Evolutionary conservation across 2,888 invertebrate species (phyloP), one percentile per base, ranked within the genome.

Genomic region (Cryptophagus acutangulus): DNA sequence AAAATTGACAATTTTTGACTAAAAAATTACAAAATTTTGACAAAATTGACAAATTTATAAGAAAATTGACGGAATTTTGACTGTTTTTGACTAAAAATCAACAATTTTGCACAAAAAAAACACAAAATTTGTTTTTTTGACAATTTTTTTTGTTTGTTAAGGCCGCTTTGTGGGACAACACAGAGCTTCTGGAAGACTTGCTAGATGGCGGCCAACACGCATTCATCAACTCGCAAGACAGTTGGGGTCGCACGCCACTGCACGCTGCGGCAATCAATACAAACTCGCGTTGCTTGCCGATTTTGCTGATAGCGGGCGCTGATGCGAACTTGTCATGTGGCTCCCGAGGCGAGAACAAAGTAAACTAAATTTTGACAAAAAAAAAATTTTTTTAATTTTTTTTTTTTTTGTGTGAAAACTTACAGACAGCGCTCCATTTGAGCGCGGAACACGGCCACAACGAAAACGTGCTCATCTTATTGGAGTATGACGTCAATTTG

Each of bases 121-220:
- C n/a, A 20, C 24, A 29, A 17, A 33, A 40, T 18, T 40, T 20
- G 3, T 31, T 40, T 24, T 9, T 31, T 40, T n/a, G 15, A 18
- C 17, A 25, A 10, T 17, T 39, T 20, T n/a, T n/a, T 37, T 13
- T 40, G 13, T 38, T 10, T 43, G 33, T 63, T 28, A 51, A 84
- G 81, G 88, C 90, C 9, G 88, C 90, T 0, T 67, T 90, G 10
- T 91, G 91, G 89, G 89, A 90, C 66, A 91, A 91, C 62, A 79
- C 84, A 12, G 90, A 91, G 61, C 73, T 92, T 1, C 71, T 91
- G n/a, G 80, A 82, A 59, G 90, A 90, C 67, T 72, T 92, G 17
- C 59, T 91, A 4, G 74, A 78, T 29, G 87, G 87, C 1, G 82
- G 84, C 37, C 72, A 78, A 49, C 76, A 77, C 45, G 54, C 59